These are phyloP conservation scores for Lindbergichthys nudifrons DNA, from an alignment of 2,797 vertebrate genomes.

Conservation along the genomic window DNA sequence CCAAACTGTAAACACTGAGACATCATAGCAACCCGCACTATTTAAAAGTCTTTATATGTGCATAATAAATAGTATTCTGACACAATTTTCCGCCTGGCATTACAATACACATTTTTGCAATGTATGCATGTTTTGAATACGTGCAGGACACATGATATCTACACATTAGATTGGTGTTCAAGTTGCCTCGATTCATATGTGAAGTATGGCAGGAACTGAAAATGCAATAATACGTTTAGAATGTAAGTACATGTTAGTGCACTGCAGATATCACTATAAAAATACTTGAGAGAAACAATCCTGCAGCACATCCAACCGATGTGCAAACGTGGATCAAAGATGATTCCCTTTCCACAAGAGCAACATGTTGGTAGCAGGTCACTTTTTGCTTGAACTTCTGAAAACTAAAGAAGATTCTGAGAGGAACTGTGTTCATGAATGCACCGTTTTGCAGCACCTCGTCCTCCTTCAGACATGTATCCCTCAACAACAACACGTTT, in stretches of 20 bases:
- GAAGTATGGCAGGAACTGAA: neutral
- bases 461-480: neutral
- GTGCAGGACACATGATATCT: neutral
- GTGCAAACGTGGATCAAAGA: slow-evolving; percentile 8
- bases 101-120: neutral
- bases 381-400: slow-evolving; percentile 3
- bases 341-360: neutral
- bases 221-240: neutral
- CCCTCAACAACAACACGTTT: neutral
- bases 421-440: slow-evolving; percentile 4
- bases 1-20: slow-evolving; percentile 61
- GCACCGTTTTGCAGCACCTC: slow-evolving; percentile 31
- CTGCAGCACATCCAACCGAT: neutral
- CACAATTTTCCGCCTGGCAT: neutral
- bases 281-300: neutral
- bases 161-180: neutral
- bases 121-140: too few relatives aligned
- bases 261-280: neutral
- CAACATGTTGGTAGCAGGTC: slow-evolving; percentile 20
- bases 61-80: slow-evolving; percentile 1
- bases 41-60: neutral
- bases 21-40: slow-evolving; percentile 39
- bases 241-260: neutral
- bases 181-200: neutral
- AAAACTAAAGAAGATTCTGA: neutral